phyloP scores from a whole-genome alignment of 2,797 vertebrate genomes.

The Masticophis lateralis region DNA sequence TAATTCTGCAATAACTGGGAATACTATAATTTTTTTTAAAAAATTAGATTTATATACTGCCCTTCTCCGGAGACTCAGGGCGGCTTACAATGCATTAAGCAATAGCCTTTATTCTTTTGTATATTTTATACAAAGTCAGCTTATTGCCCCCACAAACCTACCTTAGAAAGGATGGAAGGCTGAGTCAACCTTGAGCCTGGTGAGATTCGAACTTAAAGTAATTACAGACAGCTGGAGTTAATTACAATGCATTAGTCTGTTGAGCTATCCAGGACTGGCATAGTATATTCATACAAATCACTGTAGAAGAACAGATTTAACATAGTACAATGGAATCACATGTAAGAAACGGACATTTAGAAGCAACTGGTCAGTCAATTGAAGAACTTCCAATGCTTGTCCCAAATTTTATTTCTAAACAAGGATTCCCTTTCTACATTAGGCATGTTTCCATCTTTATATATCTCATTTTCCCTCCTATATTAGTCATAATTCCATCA shows the following conservation, averaged over 20 bases:
- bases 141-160: no score
- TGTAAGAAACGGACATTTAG: background rate
- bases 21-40: background rate
- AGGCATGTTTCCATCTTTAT: background rate
- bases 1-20: background rate
- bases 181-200: no score
- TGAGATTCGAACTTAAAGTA: no score
- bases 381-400: background rate
- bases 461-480: background rate
- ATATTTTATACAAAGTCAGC: no score
- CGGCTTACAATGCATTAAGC: no score
- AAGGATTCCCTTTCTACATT: background rate
- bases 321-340: background rate
- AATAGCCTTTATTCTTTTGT: no score
- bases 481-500: background rate
- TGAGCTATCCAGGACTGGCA: background rate
- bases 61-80: no score
- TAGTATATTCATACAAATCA: background rate
- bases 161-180: no score
- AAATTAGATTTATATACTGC: no score
- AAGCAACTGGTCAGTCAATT: background rate
- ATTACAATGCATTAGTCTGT: no score
- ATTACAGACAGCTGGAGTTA: no score
- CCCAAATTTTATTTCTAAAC: background rate
- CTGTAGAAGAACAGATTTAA: background rate